phyloP scores from a whole-genome alignment of 92 coral and sea anemone species.

The Muricea muricata region DNA sequence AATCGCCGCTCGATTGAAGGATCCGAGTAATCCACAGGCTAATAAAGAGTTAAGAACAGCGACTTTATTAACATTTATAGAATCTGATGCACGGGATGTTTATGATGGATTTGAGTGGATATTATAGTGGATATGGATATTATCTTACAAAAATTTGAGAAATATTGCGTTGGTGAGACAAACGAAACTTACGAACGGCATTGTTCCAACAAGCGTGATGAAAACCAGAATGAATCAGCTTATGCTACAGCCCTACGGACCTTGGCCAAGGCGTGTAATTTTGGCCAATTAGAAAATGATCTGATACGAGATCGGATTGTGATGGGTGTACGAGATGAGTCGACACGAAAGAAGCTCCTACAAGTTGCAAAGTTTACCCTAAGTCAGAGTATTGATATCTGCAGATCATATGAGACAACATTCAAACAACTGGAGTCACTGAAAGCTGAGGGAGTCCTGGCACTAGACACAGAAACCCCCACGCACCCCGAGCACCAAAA shows the following conservation, averaged over 20 bases:
- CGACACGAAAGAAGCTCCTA: conserved; percentile 21
- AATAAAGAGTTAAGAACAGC: too few species aligned
- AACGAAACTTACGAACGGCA: conserved; percentile 78
- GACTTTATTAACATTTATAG: conserved; percentile 62
- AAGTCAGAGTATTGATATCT: not conserved
- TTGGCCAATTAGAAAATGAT: conserved; percentile 62
- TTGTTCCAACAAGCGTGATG: conserved; percentile 66
- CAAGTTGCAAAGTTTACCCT: not conserved
- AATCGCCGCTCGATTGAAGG: conserved; percentile 28
- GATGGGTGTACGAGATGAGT: not conserved
- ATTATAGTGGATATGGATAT: conserved; percentile 57
- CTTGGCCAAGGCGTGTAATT: conserved; percentile 74
- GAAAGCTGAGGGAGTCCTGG: conserved; percentile 5
- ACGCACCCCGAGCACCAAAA: too few species aligned
- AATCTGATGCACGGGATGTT: conserved; percentile 70
- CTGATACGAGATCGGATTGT: conserved; percentile 41
- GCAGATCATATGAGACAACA: conserved; percentile 16
- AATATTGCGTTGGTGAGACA: conserved; percentile 71
- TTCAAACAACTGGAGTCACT: not conserved
- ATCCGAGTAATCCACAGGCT: conserved; percentile 25
- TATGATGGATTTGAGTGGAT: conserved; percentile 61
- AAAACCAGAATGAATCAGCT: conserved; percentile 68
- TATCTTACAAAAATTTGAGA: conserved; percentile 65
- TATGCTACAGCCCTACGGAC: conserved; percentile 70
- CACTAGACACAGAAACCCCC: too few species aligned